Base-by-base conservation (phyloP, 2,113 vertebrate genomes). In the Corvus hawaiiensis region DNA sequence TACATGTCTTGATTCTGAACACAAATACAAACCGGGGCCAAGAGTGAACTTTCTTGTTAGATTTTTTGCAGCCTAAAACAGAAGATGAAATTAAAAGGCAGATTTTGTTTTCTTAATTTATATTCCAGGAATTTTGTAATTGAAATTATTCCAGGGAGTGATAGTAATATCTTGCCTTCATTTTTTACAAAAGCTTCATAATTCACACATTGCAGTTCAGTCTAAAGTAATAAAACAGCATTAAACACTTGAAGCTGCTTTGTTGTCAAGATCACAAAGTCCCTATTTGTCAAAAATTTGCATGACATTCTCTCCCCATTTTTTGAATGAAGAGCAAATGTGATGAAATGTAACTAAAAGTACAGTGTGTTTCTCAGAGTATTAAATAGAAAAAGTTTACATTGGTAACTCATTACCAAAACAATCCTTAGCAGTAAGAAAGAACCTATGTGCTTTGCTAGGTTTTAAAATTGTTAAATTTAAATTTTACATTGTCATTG, bases 131-230 rank as follows among this genome's bases (percentile, higher is more conserved):
- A 87, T 72, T 63, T 87, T 90, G 80, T 63, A 95, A 73, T 20
- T 83, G 13, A 77, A 86, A 67, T 63, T 91, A 94, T 93, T 95
- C 43, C 78, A 94, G 84, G 35, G 78, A 80, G 71, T 30, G 77
- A 32, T 9, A 78, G 6, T 19, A 85, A 84, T 55, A 59, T 56
- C 28, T 93, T 88, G 75, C 51, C 41, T 94, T 95, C 52, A 27
- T 16, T 93, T 89, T 95, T 97, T 20, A 88, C 33, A 94, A 86
- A 84, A 89, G 56, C 82, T 94, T 94, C 15, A 67, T 41, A 58
- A 78, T 96, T 93, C 62, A 86, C 67, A 93, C 13, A 49, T 18
- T 59, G 48, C 55, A 73, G 49, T 32, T 95, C 71, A 71, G 32
- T 81, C 69, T 87, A 43, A 82, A 78, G 74, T n/a, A 87, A 83